Conservation (phyloP, 1,140 invertebrate genomes). For the Neoseiulus cucumeris region DNA sequence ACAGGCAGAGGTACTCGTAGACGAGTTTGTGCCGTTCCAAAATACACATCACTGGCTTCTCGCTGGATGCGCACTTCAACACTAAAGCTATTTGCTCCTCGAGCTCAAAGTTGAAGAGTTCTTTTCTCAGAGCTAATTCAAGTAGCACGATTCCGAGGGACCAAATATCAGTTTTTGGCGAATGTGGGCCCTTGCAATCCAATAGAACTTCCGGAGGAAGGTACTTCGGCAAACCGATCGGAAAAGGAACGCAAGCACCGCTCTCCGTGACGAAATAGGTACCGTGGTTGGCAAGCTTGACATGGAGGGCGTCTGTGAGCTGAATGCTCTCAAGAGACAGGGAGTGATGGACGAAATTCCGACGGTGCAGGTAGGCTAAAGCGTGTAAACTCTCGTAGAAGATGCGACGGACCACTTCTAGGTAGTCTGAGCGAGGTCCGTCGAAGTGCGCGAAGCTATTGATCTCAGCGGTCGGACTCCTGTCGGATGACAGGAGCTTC, state of each 20-base stretch:
- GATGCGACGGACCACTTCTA: neutral
- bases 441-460: slow-evolving; percentile 10
- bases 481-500: slow-evolving; percentile 19
- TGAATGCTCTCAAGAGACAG: slow-evolving; percentile 59
- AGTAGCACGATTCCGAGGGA: slow-evolving; percentile 65
- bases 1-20: slow-evolving; percentile 10
- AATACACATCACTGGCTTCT: slow-evolving; percentile 14
- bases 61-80: slow-evolving; percentile 12
- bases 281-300: slow-evolving; percentile 80
- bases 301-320: slow-evolving; percentile 26
- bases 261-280: slow-evolving; percentile 70
- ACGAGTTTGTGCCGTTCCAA: slow-evolving; percentile 6
- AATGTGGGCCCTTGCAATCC: slow-evolving; percentile 22
- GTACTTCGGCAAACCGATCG: slow-evolving; percentile 61
- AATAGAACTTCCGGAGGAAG: slow-evolving; percentile 60
- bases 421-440: neutral
- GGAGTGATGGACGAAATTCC: slow-evolving; percentile 54
- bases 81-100: slow-evolving; percentile 15
- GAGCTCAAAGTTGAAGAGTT: slow-evolving; percentile 30
- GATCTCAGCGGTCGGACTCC: slow-evolving; percentile 25
- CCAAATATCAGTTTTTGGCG: slow-evolving; percentile 65
- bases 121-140: slow-evolving; percentile 42
- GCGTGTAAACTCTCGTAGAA: slow-evolving; percentile 46
- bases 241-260: slow-evolving; percentile 68
- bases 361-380: slow-evolving; percentile 47